Percentiles rank a stretch among this genome's conserved stretches.
Evolutionary conservation across 2,888 invertebrate species (phyloP).

Genomic region (Dione vanillae): DNA sequence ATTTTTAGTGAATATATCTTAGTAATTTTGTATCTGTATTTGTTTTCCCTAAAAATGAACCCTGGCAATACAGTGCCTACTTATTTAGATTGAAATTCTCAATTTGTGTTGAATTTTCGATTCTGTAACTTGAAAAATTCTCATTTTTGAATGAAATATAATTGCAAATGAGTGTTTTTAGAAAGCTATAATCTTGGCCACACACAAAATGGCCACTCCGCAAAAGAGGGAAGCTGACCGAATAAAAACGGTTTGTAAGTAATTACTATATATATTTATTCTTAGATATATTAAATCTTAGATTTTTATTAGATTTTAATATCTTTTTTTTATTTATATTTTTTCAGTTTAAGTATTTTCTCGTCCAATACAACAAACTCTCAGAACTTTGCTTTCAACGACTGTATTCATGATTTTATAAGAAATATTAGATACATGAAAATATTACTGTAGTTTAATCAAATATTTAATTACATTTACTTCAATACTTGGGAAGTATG

Average conservation of each 20-base stretch:
- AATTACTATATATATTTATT: slow-evolving; percentile 32
- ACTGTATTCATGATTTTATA: slow-evolving; percentile 98
- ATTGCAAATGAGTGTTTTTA: background rate
- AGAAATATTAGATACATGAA: slow-evolving; percentile 83
- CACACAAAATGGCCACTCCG: slow-evolving; percentile 53
- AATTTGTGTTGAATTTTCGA: slow-evolving; percentile 19
- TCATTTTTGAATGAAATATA: background rate
- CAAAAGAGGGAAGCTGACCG: slow-evolving; percentile 89
- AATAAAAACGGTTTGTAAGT: slow-evolving; percentile 91
- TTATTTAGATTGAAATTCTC: slow-evolving; percentile 24
- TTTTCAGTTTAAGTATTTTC: slow-evolving; percentile 94
- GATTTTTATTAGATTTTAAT: background rate
- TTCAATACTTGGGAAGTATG: no score
- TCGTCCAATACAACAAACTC: slow-evolving; percentile 96
- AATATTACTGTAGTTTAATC: background rate
- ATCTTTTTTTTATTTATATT: slow-evolving; percentile 13
- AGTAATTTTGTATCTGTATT: no score
- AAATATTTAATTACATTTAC: background rate
- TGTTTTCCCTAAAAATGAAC: no score
- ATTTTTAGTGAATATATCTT: no score
- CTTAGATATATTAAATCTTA: slow-evolving; percentile 1
- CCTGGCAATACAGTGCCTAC: slow-evolving; percentile 15
- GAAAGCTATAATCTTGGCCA: background rate
- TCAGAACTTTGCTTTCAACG: slow-evolving; percentile 97
- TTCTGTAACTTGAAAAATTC: no score